Percentiles rank a stretch among this genome's conserved stretches.
These are phyloP conservation scores for Sebastes kiyomatsui DNA, from an alignment of 2,797 vertebrate genomes.

Conservation along the genomic window DNA sequence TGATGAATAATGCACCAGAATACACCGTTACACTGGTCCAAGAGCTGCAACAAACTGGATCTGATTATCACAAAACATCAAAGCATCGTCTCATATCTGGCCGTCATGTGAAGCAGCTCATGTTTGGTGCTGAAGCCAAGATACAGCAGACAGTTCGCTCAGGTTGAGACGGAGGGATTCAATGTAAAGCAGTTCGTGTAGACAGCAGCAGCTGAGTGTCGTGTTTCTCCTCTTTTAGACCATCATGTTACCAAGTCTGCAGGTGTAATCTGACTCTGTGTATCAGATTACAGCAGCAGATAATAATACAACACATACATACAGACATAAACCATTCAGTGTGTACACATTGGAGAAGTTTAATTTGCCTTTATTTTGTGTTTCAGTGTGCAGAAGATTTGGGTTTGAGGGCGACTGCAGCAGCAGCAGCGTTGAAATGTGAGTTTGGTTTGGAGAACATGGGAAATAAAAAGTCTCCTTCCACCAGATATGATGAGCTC, in stretches of 20 bases:
- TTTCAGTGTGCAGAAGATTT: not conserved
- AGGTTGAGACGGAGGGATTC: not conserved
- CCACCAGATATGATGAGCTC: not conserved
- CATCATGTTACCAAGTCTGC: not conserved
- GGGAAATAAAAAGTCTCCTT: not conserved
- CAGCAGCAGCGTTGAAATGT: not conserved
- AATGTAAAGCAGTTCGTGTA: not conserved
- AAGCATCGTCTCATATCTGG: not conserved
- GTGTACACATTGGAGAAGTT: not conserved
- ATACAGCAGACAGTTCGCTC: not conserved
- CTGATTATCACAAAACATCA: not conserved
- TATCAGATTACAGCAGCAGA: constrained; percentile 21
- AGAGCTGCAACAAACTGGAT: not conserved
- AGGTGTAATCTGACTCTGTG: constrained; percentile 33
- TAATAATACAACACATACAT: not conserved
- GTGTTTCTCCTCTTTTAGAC: not conserved
- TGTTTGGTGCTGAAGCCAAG: not conserved
- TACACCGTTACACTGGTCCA: too few relatives aligned
- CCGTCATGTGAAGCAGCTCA: not conserved
- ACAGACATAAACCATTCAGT: not conserved
- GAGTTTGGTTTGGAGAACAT: not conserved
- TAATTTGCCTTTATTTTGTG: not conserved
- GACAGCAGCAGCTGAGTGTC: not conserved
- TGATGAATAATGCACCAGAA: not conserved
- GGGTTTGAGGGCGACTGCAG: too few relatives aligned